These are phyloP conservation scores for Drosophila novamexicana DNA, from an alignment of 1,140 invertebrate genomes.

Conservation along the genomic window DNA sequence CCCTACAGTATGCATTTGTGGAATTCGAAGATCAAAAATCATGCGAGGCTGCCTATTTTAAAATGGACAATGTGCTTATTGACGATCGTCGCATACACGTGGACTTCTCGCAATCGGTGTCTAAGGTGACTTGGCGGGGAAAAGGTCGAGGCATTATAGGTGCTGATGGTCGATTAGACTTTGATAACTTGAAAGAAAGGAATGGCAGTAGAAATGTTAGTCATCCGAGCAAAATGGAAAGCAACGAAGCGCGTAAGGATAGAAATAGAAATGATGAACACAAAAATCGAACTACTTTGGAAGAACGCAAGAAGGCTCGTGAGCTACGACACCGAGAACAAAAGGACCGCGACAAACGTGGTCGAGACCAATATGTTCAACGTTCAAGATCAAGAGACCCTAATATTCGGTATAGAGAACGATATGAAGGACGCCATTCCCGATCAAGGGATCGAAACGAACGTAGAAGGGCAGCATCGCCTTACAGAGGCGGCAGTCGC, in stretches of 20 bases:
- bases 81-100: constrained; percentile 99
- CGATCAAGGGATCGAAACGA: constrained; percentile 32
- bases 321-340: constrained; percentile 65
- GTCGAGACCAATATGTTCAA: constrained; percentile 3
- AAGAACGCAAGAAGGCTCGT: constrained; percentile 54
- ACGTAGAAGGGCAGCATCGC: constrained; percentile 21
- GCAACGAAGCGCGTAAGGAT: not conserved
- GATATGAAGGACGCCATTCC: constrained; percentile 5
- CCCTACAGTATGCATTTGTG: constrained; percentile 99
- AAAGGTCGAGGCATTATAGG: constrained; percentile 90
- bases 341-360: constrained; percentile 18
- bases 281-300: constrained; percentile 36
- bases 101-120: constrained; percentile 99
- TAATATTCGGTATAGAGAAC: constrained; percentile 15
- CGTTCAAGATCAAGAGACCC: constrained; percentile 38
- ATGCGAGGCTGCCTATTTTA: constrained; percentile 99
- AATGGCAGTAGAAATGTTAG: constrained; percentile 21
- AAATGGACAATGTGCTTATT: constrained; percentile 99
- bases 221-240: constrained; percentile 16
- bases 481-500: constrained; percentile 13
- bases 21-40: constrained; percentile 98
- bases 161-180: constrained; percentile 57
- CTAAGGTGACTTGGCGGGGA: constrained; percentile 95
- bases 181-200: constrained; percentile 66
- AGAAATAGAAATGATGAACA: constrained; percentile 23